Evolutionary conservation across 2,888 invertebrate genomes (phyloP).

Genomic region (Priapulus caudatus): DNA sequence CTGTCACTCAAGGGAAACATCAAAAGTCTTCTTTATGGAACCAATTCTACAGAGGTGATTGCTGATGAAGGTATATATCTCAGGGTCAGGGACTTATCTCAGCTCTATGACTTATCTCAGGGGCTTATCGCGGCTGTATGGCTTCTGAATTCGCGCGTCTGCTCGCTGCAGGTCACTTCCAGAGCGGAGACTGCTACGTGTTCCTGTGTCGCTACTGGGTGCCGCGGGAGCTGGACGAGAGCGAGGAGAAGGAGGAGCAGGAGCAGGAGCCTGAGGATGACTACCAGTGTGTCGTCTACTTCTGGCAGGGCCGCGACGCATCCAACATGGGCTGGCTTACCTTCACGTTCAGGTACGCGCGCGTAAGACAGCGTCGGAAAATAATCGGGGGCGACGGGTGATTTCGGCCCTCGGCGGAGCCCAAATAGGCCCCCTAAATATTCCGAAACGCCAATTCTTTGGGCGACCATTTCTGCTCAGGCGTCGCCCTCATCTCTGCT

Average conservation of each 20-base stretch:
- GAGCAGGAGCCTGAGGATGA: constrained; percentile 48
- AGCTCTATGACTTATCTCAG: background rate
- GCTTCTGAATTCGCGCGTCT: background rate
- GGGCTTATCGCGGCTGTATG: background rate
- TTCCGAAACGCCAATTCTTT: no score
- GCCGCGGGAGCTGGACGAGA: constrained; percentile 44
- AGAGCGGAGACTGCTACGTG: constrained; percentile 91
- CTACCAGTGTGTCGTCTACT: constrained; percentile 93
- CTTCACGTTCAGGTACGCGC: constrained; percentile 78
- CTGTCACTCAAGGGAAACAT: no score
- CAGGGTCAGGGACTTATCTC: no score
- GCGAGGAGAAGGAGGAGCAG: constrained; percentile 41
- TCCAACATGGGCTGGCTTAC: constrained; percentile 99
- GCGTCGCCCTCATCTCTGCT: no score
- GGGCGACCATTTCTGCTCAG: no score
- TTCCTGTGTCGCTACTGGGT: constrained; percentile 93
- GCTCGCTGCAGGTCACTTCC: constrained; percentile 54
- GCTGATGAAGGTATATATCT: no score
- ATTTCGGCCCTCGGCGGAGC: no score
- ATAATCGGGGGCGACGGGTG: no score
- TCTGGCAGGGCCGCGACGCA: constrained; percentile 95
- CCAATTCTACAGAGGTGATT: no score
- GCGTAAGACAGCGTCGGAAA: no score
- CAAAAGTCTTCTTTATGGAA: no score
- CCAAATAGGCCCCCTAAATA: no score